Conservation (phyloP, 2,888 invertebrate species). For the Thereva unica region DNA sequence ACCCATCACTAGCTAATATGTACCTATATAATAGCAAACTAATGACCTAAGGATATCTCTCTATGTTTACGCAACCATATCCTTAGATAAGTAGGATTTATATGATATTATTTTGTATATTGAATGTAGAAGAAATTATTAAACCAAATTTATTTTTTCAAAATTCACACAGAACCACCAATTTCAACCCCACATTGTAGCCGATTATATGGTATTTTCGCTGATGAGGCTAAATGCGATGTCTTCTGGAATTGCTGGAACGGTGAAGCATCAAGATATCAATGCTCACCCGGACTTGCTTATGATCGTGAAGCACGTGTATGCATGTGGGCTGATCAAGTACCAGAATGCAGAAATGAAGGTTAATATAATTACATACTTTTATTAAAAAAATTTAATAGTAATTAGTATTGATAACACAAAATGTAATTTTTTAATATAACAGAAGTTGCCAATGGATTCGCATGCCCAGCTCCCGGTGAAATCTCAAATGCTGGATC, state of each 20-base stretch:
- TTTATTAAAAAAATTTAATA: background rate
- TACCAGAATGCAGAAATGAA: conserved; percentile 87
- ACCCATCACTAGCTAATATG: no score
- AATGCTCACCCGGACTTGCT: conserved; percentile 92
- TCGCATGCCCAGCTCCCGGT: conserved; percentile 81
- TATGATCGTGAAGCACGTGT: conserved; percentile 92
- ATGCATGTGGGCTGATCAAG: conserved; percentile 97
- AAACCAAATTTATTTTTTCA: conserved; percentile 10
- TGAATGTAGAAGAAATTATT: no score
- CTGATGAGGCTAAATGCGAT: conserved; percentile 85
- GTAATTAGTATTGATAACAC: background rate
- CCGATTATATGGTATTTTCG: conserved; percentile 88
- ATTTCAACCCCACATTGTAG: conserved; percentile 82
- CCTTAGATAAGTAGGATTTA: no score
- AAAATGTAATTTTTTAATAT: conserved; percentile 30
- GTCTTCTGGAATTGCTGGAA: conserved; percentile 98
- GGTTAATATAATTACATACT: conserved; percentile 64
- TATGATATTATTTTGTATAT: no score
- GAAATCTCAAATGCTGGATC: conserved; percentile 82
- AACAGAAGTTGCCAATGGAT: conserved; percentile 89
- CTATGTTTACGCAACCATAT: no score
- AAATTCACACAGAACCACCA: conserved; percentile 74
- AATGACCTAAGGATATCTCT: no score
- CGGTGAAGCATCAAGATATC: conserved; percentile 90
- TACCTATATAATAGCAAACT: no score